These are phyloP conservation scores for Monochamus alternatus DNA, from an alignment of 2,888 invertebrate genomes.

Conservation along the genomic window DNA sequence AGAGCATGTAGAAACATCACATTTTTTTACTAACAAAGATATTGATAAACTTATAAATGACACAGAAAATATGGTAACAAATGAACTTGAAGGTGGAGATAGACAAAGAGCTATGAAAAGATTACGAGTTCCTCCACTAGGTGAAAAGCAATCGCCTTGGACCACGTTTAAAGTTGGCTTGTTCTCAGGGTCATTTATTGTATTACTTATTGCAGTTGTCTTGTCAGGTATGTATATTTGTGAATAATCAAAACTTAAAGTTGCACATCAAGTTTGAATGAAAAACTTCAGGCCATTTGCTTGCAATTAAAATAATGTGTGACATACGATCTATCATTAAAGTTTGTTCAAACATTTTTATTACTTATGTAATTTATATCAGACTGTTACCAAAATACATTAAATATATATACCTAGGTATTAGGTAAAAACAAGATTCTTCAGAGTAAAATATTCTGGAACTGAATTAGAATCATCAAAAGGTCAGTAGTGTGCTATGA, in stretches of 20 bases:
- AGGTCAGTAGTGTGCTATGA: no score
- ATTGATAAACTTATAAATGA: slow-evolving; percentile 88
- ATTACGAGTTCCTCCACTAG: slow-evolving; percentile 87
- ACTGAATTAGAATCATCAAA: no score
- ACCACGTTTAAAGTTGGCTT: slow-evolving; percentile 89
- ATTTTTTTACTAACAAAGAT: slow-evolving; percentile 89
- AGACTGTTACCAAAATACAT: no score
- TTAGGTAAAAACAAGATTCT: no score
- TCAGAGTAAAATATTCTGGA: background rate
- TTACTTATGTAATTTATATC: no score
- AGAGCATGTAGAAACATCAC: slow-evolving; percentile 85
- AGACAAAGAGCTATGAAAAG: slow-evolving; percentile 91
- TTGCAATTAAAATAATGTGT: background rate
- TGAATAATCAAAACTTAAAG: no score
- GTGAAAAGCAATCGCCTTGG: slow-evolving; percentile 87
- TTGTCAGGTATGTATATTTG: slow-evolving; percentile 75
- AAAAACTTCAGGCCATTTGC: no score
- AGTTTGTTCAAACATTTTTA: no score
- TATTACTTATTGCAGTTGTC: slow-evolving; percentile 81
- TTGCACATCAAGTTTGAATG: no score
- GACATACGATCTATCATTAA: no score
- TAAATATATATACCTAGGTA: no score
- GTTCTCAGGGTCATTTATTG: slow-evolving; percentile 87
- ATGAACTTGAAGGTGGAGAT: slow-evolving; percentile 84
- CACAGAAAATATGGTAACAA: slow-evolving; percentile 82